Evolutionary conservation across 2,113 vertebrate species (phyloP), one percentile per base, ranked within the genome.

Genomic region (Acrocephalus kingi): DNA sequence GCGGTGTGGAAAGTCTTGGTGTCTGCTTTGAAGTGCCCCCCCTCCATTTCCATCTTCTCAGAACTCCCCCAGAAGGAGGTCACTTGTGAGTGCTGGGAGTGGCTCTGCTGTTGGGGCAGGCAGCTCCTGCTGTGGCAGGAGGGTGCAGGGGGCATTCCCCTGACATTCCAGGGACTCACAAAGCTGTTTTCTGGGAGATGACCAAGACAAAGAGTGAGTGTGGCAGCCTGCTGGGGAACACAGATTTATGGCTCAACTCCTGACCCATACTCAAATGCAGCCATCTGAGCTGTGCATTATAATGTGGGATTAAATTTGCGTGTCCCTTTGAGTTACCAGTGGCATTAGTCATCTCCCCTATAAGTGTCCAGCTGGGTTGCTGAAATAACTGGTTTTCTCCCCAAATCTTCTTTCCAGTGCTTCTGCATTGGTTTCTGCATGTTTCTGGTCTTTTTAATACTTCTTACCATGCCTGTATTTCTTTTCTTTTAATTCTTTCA

Each of bases 191-290:
- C 56, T 10, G 7, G 63, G 79, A 89, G 79, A 77, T 37, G 56
- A 20, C 25, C 0, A 0, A 85, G 69, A 76, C 37, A 49, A 83
- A 89, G 66, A 55, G 63, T 2, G 13, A 75, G 41, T 11, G 3
- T 4, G 19, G 33, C 25, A 4, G 80, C 35, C 84, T 90, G 90
- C 79, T 73, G 22, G 9, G 23, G 79, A 78, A 12, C 62, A 48
- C 10, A 64, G 35, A 94, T 87, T 93, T 91, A 85, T 87, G 88
- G 59, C 87, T 76, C 85, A 74, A 54, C 82, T 97, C 84, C 77
- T 95, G 94, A 92, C 85, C 94, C 71, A 18, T 76, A 89, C 52
- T 80, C 74, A 78, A 80, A 84, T 71, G 79, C 76, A 87, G 87
- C 61, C 1, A 0, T 69, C 74, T 4, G 22, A 69, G 48, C 80